A percentile compares a stretch with the other conserved stretches of the same genome.
Evolutionary conservation across 2,113 vertebrate species (phyloP).

Genomic region (Speoplatyrhinus poulsoni): DNA sequence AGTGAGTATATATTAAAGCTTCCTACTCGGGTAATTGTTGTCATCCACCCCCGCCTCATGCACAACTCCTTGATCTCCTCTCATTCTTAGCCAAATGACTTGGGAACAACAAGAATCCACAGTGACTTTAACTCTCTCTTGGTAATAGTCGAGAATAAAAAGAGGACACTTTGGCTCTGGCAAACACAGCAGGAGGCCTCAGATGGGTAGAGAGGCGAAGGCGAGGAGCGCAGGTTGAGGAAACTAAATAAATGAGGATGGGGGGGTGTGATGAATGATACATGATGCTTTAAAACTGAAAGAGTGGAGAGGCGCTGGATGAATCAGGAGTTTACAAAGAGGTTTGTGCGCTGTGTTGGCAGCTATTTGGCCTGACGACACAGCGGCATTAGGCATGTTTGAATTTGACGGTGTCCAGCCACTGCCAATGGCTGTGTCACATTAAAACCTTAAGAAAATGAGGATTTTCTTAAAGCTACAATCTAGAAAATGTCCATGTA

Average conservation of each 20-base stretch:
- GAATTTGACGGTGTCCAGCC: not conserved
- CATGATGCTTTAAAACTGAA: slow-evolving; percentile 35
- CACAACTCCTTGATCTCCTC: slow-evolving; percentile 9
- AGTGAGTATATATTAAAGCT: not conserved
- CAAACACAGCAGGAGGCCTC: slow-evolving; percentile 29
- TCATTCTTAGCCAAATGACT: slow-evolving; percentile 13
- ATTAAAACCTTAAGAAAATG: too few relatives aligned
- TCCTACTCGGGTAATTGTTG: slow-evolving; percentile 11
- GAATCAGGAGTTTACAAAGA: not conserved
- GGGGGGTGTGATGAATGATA: slow-evolving; percentile 38
- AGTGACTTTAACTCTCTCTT: not conserved
- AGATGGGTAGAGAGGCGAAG: slow-evolving; percentile 14
- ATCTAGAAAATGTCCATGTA: too few relatives aligned
- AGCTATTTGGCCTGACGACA: not conserved
- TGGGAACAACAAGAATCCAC: slow-evolving; percentile 4
- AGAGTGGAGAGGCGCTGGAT: not conserved
- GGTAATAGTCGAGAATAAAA: slow-evolving; percentile 42
- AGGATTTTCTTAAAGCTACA: too few relatives aligned
- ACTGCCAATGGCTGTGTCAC: too few relatives aligned
- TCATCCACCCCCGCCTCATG: not conserved
- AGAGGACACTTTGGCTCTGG: slow-evolving; percentile 14
- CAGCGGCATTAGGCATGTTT: not conserved
- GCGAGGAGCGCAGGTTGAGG: not conserved
- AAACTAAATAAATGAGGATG: slow-evolving; percentile 21
- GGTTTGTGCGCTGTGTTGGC: slow-evolving; percentile 3